These are phyloP conservation scores for Latheticus oryzae DNA, from an alignment of 2,888 invertebrate species.

Conservation along the genomic window DNA sequence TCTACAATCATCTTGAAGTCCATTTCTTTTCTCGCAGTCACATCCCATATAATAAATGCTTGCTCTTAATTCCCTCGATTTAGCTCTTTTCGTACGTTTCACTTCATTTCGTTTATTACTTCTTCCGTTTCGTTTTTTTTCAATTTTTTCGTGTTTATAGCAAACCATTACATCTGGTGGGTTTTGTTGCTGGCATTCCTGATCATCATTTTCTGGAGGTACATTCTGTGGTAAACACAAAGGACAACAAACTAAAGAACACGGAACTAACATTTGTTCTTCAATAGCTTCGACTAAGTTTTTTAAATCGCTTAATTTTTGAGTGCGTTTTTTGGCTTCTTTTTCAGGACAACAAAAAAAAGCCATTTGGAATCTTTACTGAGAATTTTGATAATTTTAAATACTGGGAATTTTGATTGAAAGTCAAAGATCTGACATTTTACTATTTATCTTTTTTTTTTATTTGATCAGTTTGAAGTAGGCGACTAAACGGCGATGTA, in stretches of 20 bases:
- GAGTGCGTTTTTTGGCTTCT: slow-evolving; percentile 53
- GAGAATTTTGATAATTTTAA: slow-evolving; percentile 39
- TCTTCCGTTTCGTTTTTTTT: slow-evolving; percentile 37
- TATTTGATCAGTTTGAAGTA: slow-evolving; percentile 22
- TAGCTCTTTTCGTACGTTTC: slow-evolving; percentile 62
- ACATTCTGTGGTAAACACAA: slow-evolving; percentile 46
- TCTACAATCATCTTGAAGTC: slow-evolving; percentile 72
- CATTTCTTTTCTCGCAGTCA: slow-evolving; percentile 71
- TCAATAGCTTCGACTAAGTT: slow-evolving; percentile 56
- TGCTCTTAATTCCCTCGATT: slow-evolving; percentile 69
- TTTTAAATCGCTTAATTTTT: slow-evolving; percentile 54
- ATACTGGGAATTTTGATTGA: slow-evolving; percentile 21
- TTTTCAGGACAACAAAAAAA: slow-evolving; percentile 55
- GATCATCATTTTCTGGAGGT: neutral
- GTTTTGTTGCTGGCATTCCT: too few relatives aligned
- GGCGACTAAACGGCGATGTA: slow-evolving; percentile 26
- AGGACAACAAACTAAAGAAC: slow-evolving; percentile 64
- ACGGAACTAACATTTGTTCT: slow-evolving; percentile 48
- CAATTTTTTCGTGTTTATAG: slow-evolving; percentile 15
- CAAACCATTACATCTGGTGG: slow-evolving; percentile 24
- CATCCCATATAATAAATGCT: slow-evolving; percentile 70
- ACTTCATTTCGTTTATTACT: slow-evolving; percentile 28
- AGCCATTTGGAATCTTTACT: slow-evolving; percentile 49
- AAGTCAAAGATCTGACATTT: slow-evolving; percentile 16
- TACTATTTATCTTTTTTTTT: slow-evolving; percentile 31